These are phyloP conservation scores for Cerceris rybyensis DNA, from an alignment of 2,888 invertebrate species.

Conservation along the genomic window DNA sequence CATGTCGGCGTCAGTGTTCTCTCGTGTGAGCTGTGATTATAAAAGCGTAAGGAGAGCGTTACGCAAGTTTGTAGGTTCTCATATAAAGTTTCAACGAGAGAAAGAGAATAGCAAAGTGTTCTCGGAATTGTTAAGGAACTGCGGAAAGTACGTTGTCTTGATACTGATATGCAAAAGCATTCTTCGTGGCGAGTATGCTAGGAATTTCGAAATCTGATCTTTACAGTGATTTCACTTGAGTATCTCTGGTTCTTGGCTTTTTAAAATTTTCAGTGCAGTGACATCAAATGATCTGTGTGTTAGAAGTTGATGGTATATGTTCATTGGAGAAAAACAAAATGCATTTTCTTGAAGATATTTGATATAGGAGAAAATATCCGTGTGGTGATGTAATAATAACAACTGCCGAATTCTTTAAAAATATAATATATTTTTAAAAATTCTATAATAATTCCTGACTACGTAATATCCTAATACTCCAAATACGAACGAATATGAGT, in stretches of 20 bases:
- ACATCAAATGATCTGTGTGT: too few species aligned
- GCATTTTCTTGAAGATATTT: too few species aligned
- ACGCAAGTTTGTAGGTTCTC: background rate
- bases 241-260: background rate
- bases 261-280: too few species aligned
- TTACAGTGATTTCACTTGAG: background rate
- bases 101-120: background rate
- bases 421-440: too few species aligned
- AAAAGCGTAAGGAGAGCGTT: background rate
- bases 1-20: background rate
- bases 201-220: background rate
- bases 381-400: too few species aligned
- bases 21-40: slow-evolving; percentile 7
- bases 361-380: too few species aligned
- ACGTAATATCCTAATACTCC: too few species aligned
- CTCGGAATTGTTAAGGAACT: background rate
- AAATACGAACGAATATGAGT: too few species aligned
- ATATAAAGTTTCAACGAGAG: background rate
- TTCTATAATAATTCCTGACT: too few species aligned
- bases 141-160: background rate
- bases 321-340: too few species aligned
- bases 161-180: background rate
- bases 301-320: too few species aligned
- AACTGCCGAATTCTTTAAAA: too few species aligned
- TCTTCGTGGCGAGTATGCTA: background rate